Conservation (phyloP, 2,797 vertebrate genomes). For the Microchirus variegatus region DNA sequence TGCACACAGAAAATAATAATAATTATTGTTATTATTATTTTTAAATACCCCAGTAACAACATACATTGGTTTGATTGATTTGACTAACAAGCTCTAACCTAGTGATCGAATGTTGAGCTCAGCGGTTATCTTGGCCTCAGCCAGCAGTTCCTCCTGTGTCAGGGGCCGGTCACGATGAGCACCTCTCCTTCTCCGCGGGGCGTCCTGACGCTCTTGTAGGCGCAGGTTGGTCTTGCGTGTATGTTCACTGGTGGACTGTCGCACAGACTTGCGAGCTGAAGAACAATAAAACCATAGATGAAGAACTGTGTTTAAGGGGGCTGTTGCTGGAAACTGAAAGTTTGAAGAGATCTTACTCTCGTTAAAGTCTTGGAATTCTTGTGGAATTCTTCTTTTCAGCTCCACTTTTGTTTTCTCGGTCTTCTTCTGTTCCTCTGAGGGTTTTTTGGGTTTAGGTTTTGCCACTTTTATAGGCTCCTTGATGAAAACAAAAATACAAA, state of each 20-base stretch:
- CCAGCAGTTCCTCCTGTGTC: slow-evolving; percentile 93
- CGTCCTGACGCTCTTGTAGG: slow-evolving; percentile 92
- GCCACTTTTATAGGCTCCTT: slow-evolving; percentile 92
- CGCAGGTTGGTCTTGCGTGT: slow-evolving; percentile 93
- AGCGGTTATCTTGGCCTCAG: slow-evolving; percentile 92
- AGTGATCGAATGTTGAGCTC: slow-evolving; percentile 93
- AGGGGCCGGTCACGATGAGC: slow-evolving; percentile 88
- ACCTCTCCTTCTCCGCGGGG: slow-evolving; percentile 88
- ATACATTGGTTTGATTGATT: too few species aligned
- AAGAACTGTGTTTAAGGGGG: background rate
- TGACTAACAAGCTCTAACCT: slow-evolving; percentile 71
- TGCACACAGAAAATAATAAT: slow-evolving; percentile 57
- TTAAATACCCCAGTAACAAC: too few species aligned
- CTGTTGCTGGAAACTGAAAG: background rate
- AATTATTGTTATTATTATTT: slow-evolving; percentile 4
- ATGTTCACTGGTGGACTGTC: slow-evolving; percentile 95
- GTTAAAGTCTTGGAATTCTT: slow-evolving; percentile 86
- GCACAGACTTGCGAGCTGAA: slow-evolving; percentile 92
- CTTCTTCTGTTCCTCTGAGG: slow-evolving; percentile 77
- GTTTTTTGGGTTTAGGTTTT: slow-evolving; percentile 88
- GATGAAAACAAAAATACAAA: slow-evolving; percentile 13
- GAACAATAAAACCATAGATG: background rate
- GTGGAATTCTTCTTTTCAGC: slow-evolving; percentile 77
- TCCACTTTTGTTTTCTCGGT: slow-evolving; percentile 85
- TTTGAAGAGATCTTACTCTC: slow-evolving; percentile 80